phyloP scores from a whole-genome alignment of 2,888 invertebrate genomes.

The Agapostemon virescens region DNA sequence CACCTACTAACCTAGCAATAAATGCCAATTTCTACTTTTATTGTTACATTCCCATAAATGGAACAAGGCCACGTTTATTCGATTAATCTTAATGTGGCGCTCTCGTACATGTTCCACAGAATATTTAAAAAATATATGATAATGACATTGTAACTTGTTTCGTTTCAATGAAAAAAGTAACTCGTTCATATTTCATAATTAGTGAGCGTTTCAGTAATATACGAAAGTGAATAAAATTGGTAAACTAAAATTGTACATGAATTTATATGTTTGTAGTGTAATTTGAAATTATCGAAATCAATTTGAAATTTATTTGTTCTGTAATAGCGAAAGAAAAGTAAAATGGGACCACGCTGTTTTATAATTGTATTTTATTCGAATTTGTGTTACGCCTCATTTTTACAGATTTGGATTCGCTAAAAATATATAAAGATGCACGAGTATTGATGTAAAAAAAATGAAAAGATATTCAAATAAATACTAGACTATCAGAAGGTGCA shows the following conservation, averaged over 20 bases:
- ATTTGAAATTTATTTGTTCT: neutral
- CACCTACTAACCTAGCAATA: neutral
- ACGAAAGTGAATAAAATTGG: no score
- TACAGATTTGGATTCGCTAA: neutral
- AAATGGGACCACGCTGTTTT: neutral
- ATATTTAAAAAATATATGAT: no score
- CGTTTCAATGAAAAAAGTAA: no score
- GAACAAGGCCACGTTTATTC: neutral
- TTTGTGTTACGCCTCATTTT: neutral
- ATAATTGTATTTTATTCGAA: neutral
- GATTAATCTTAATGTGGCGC: neutral
- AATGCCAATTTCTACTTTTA: neutral
- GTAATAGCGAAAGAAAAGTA: neutral
- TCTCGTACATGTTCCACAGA: no score
- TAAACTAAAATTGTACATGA: no score
- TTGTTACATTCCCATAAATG: neutral
- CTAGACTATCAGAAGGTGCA: neutral
- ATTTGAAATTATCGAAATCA: neutral
- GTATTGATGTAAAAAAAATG: neutral
- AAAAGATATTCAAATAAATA: neutral
- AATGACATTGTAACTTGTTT: no score
- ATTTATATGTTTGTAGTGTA: no score
- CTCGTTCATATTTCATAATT: no score
- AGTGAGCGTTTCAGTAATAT: no score
- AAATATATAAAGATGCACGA: neutral